Conservation (phyloP, 53 echinoderm and acorn worm species). For the Antedon mediterranea region DNA sequence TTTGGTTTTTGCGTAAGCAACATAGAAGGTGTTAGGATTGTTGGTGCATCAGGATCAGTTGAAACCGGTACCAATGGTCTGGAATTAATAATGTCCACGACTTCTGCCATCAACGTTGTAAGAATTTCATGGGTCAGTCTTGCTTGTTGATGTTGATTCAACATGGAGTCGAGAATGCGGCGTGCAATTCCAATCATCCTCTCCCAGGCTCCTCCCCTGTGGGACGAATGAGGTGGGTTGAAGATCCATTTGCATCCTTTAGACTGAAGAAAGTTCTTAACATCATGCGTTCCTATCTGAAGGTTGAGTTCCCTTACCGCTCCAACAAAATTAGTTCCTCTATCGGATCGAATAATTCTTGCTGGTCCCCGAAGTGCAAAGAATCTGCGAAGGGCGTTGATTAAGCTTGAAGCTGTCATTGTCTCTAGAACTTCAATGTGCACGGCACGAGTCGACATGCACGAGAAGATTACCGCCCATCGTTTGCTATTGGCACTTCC, state of each 20-base stretch:
- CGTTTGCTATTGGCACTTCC: constrained; percentile 18
- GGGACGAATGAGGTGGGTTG: constrained; percentile 27
- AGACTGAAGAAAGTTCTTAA: background rate
- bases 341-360: constrained; percentile 25
- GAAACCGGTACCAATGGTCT: background rate
- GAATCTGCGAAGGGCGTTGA: constrained; percentile 36
- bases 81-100: background rate
- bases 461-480: constrained; percentile 23
- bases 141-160: background rate
- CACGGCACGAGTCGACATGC: constrained; percentile 22
- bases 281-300: background rate
- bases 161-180: background rate
- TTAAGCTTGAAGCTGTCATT: constrained; percentile 21
- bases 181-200: background rate
- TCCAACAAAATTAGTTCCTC: constrained; percentile 38
- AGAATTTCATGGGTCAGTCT: background rate
- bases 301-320: constrained; percentile 23
- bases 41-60: background rate
- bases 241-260: constrained; percentile 13
- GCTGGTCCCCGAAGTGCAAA: constrained; percentile 22
- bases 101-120: background rate
- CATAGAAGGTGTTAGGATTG: background rate
- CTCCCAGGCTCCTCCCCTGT: constrained; percentile 36
- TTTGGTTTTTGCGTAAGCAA: background rate
- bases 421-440: constrained; percentile 23